Base-by-base conservation (phyloP, 1,140 invertebrate species). In the Dinoponera quadriceps region DNA sequence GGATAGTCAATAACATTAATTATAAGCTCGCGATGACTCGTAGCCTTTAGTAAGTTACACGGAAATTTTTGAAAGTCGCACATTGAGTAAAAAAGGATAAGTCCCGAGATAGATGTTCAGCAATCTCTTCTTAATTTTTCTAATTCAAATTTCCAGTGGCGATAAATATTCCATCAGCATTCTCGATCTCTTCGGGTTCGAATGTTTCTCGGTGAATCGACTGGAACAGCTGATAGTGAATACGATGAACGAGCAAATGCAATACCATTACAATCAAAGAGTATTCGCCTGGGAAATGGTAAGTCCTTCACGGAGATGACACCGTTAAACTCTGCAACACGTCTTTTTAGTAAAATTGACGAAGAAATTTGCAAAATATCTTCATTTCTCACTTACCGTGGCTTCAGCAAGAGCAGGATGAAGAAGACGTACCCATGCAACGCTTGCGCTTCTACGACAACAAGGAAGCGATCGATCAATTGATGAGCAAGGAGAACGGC, bases 171-270 rank as follows among this genome's bases (percentile, higher is more conserved):
- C 96, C 54, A 96, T 98, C 75, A 97, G 96, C 83, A 94, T 99
- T 60, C 92, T 98, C 83, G 98, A 99, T 91, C 96, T 98, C 89
- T 98, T 97, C 92, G 98, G 98, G 1, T 98, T 99, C 90, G 98
- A 99, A 94, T 98, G 98, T 90, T 98, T 97, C 91, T 95, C 96
- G 85, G 95, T 96, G 85, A 99, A 99, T 93, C 95, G 96, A 77
- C 94, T 98, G 69, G 97, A 98, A 86, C 98, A 99, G 92, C 94
- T 98, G 0, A 96, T 98, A 75, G 96, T 98, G 0, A 99, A 99
- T 89, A 96, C 97, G 2, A 96, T 98, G 82, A 98, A 98, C 90
- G 97, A 98, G 91, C 97, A 98, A 92, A 95, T 99, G 84, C 97
- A 98, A 90, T 98, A 97, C 92, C 96, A 97, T 84, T 98, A 98